Conservation (phyloP, 2,113 vertebrate species). For the Neoarius graeffei region DNA sequence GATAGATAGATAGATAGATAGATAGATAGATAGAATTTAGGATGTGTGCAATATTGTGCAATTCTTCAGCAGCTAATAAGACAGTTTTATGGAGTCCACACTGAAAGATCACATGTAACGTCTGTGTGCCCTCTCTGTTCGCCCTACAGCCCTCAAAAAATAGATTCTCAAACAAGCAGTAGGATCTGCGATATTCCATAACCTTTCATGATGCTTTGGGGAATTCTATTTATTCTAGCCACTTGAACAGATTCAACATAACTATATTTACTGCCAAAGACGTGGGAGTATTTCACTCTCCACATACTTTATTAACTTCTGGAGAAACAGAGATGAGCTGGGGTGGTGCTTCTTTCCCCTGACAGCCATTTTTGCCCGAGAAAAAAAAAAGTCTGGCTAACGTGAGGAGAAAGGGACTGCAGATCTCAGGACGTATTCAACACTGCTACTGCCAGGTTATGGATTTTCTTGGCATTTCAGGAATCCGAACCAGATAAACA, state of each 20-base stretch:
- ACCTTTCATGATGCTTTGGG: background rate
- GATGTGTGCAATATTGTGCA: background rate
- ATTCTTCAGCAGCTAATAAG: background rate
- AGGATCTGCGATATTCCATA: background rate
- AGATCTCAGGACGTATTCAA: constrained; percentile 30
- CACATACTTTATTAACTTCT: constrained; percentile 11
- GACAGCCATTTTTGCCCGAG: constrained; percentile 27
- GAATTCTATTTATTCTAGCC: background rate
- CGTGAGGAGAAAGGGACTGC: background rate
- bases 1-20: too few species aligned
- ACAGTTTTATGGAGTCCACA: background rate
- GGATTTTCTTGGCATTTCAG: constrained; percentile 38
- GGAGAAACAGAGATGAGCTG: constrained; percentile 33
- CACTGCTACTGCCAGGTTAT: constrained; percentile 19
- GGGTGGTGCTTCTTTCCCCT: constrained; percentile 13
- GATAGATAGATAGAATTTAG: background rate
- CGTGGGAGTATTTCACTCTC: background rate
- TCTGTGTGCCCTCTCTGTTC: background rate
- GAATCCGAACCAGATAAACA: constrained; percentile 29
- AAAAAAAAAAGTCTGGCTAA: constrained; percentile 29
- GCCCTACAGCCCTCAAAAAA: too few species aligned
- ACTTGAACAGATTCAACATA: background rate
- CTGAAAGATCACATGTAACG: background rate
- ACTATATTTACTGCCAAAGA: background rate
- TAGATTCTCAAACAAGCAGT: background rate